Percentiles rank a stretch among this genome's conserved stretches.
phyloP scores from a whole-genome alignment of 1,140 invertebrate species.

The Drosophila murphyi region DNA sequence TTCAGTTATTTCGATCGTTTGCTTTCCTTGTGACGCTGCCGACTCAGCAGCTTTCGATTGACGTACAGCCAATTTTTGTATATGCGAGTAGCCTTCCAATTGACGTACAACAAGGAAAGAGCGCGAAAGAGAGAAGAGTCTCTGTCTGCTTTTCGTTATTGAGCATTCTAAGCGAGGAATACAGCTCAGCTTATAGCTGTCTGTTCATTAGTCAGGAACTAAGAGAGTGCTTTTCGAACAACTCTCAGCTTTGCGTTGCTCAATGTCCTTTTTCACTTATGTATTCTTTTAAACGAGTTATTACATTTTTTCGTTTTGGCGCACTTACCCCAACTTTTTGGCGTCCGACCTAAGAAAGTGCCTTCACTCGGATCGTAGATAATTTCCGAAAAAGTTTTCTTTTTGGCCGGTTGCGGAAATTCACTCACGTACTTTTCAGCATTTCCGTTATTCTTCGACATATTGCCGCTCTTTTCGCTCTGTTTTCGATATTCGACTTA shows the following conservation, averaged over 20 bases:
- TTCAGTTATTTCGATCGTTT: constrained; percentile 17
- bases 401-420: constrained; percentile 85
- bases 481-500: constrained; percentile 16
- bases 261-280: background rate
- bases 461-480: constrained; percentile 51
- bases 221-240: too few species aligned
- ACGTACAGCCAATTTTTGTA: constrained; percentile 8
- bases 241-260: too few species aligned
- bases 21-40: constrained; percentile 17
- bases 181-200: background rate
- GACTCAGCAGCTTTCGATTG: constrained; percentile 21
- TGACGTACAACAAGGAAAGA: background rate
- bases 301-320: background rate
- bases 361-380: constrained; percentile 89
- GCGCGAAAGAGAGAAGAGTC: background rate
- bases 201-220: background rate
- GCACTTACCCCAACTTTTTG: constrained; percentile 90
- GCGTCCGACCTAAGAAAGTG: constrained; percentile 89
- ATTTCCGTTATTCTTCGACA: constrained; percentile 81
- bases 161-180: background rate
- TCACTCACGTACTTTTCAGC: constrained; percentile 84
- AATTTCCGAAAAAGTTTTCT: constrained; percentile 86
- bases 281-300: background rate
- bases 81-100: background rate
- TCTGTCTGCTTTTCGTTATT: background rate